A percentile compares a stretch with the other conserved stretches of the same genome.
Conservation (phyloP, 2,113 vertebrate genomes). For the Crotalus helleri region DNA sequence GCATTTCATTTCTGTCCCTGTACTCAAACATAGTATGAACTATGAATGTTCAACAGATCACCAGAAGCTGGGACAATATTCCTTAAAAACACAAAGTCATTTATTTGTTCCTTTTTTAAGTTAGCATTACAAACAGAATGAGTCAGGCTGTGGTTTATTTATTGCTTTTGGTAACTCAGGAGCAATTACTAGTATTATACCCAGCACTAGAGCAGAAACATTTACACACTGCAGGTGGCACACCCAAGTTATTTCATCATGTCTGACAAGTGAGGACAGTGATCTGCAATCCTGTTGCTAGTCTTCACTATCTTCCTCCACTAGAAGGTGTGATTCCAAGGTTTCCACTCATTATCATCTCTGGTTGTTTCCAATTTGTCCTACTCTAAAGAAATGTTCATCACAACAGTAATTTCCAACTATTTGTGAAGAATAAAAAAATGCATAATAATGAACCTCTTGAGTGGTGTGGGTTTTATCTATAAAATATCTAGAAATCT, state of each 20-base stretch:
- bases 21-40: neutral
- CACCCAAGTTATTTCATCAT: neutral
- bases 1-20: neutral
- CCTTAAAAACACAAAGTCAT: neutral
- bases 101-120: fast-evolving
- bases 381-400: neutral
- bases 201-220: neutral
- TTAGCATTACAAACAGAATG: neutral
- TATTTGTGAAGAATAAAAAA: neutral
- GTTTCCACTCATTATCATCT: neutral
- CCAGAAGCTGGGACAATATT: neutral
- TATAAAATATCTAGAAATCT: neutral
- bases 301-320: neutral
- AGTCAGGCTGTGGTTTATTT: neutral
- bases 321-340: too few species aligned
- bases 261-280: neutral
- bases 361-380: neutral
- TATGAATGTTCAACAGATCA: neutral
- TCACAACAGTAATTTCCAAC: neutral
- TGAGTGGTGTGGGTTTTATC: neutral
- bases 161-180: neutral
- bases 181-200: neutral
- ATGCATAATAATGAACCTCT: neutral
- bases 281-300: neutral
- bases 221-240: neutral